phyloP scores from a whole-genome alignment of 2,888 invertebrate species.

The Anagyrus pseudococci region DNA sequence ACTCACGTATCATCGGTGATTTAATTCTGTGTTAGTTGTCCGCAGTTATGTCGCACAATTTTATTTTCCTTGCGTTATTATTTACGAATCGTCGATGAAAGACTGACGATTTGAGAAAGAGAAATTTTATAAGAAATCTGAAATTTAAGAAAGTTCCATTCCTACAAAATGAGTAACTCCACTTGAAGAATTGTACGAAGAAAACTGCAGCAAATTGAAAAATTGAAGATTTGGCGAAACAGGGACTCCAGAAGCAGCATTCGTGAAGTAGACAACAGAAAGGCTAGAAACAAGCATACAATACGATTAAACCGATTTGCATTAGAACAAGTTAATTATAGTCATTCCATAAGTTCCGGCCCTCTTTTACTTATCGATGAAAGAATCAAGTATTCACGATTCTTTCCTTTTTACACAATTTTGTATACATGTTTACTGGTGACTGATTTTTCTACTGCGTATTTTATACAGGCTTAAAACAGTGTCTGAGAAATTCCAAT shows the following conservation, averaged over 20 bases:
- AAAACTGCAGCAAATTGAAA: slow-evolving; percentile 7
- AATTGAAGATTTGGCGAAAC: background rate
- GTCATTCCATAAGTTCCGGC: slow-evolving; percentile 33
- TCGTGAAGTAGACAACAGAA: background rate
- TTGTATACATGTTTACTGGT: slow-evolving; percentile 22
- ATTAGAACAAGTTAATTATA: slow-evolving; percentile 24
- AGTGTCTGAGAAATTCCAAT: slow-evolving; percentile 13
- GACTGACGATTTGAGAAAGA: background rate
- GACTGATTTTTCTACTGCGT: slow-evolving; percentile 34
- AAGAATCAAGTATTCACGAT: slow-evolving; percentile 19
- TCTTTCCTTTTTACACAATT: slow-evolving; percentile 23
- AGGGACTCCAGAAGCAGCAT: background rate
- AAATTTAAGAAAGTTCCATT: background rate
- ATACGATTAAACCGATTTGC: slow-evolving; percentile 11
- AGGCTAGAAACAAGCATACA: slow-evolving; percentile 3
- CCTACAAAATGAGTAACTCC: background rate
- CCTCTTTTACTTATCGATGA: slow-evolving; percentile 32
- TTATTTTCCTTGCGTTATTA: slow-evolving; percentile 2
- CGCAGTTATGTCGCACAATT: slow-evolving; percentile 11
- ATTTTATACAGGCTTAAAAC: slow-evolving; percentile 25
- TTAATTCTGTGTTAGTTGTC: slow-evolving; percentile 13
- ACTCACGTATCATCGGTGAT: slow-evolving; percentile 9
- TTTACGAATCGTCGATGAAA: background rate
- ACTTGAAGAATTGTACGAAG: background rate
- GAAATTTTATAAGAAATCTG: background rate